A percentile compares a stretch with the other conserved stretches of the same genome.
phyloP scores from a whole-genome alignment of 2,797 vertebrate genomes.

The Acanthurus lineatus region DNA sequence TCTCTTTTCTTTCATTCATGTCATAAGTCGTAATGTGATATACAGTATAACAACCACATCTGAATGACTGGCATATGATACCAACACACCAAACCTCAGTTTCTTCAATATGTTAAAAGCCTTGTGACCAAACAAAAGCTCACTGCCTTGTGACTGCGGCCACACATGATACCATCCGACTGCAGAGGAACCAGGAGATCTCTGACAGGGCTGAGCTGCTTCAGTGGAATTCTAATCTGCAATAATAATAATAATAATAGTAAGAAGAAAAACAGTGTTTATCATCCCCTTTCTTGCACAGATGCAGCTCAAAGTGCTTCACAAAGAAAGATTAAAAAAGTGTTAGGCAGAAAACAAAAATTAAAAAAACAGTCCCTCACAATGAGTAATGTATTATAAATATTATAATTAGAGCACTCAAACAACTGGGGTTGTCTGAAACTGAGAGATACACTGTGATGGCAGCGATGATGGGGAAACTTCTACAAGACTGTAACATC shows the following conservation, averaged over 20 bases:
- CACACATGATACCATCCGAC: constrained; percentile 8
- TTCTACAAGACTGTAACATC: not conserved
- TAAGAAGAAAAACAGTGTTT: no score
- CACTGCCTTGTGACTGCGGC: no score
- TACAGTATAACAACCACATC: not conserved
- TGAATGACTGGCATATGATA: constrained; percentile 1
- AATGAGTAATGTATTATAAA: no score
- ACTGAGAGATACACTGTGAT: not conserved
- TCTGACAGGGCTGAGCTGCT: not conserved
- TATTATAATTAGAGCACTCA: not conserved
- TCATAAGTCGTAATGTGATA: not conserved
- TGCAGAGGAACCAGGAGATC: constrained; percentile 6
- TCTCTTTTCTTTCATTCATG: not conserved
- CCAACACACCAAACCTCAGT: constrained; percentile 1
- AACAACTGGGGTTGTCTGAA: not conserved
- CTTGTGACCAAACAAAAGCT: not conserved
- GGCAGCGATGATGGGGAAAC: not conserved
- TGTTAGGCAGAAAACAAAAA: no score
- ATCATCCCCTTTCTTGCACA: no score
- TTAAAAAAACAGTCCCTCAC: no score
- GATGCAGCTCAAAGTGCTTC: no score
- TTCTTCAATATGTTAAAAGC: not conserved
- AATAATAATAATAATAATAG: constrained; percentile 25
- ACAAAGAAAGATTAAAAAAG: no score
- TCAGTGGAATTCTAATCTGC: no score